A percentile compares a stretch with the other conserved stretches of the same genome.
Evolutionary conservation across 2,113 vertebrate genomes (phyloP).

Genomic region (Sinosuthora webbiana): DNA sequence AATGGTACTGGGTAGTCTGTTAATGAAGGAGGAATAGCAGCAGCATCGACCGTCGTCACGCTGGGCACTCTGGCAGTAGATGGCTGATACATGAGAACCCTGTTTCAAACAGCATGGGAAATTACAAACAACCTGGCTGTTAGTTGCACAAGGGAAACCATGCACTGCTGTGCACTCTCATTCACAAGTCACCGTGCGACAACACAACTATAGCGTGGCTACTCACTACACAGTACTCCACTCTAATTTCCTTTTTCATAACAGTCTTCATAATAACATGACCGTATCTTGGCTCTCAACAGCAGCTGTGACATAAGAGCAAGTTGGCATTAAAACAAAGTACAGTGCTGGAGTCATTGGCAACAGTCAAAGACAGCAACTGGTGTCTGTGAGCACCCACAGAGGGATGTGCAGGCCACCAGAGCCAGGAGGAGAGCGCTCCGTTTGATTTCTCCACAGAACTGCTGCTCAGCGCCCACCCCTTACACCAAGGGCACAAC

Average conservation of each 20-base stretch:
- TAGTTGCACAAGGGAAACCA: constrained; percentile 6
- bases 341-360: not conserved
- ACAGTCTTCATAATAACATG: constrained; percentile 53
- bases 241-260: constrained; percentile 35
- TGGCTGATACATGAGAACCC: constrained; percentile 92
- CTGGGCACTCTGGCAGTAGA: constrained; percentile 84
- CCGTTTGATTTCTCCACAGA: fast-evolving
- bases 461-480: not conserved
- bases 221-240: constrained; percentile 47
- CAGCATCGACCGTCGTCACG: constrained; percentile 81
- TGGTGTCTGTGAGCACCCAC: not conserved
- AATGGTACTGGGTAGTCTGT: constrained; percentile 91
- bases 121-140: constrained; percentile 58
- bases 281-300: not conserved
- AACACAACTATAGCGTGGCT: not conserved
- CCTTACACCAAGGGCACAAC: fast-evolving
- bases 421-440: not conserved
- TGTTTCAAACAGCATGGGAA: constrained; percentile 71
- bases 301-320: constrained; percentile 35
- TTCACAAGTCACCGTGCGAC: not conserved
- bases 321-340: constrained; percentile 22
- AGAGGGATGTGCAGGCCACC: not conserved
- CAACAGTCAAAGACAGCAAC: not conserved
- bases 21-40: constrained; percentile 85
- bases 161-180: not conserved